Conservation (phyloP, 1,140 invertebrate genomes). For the Trichoplusia ni region DNA sequence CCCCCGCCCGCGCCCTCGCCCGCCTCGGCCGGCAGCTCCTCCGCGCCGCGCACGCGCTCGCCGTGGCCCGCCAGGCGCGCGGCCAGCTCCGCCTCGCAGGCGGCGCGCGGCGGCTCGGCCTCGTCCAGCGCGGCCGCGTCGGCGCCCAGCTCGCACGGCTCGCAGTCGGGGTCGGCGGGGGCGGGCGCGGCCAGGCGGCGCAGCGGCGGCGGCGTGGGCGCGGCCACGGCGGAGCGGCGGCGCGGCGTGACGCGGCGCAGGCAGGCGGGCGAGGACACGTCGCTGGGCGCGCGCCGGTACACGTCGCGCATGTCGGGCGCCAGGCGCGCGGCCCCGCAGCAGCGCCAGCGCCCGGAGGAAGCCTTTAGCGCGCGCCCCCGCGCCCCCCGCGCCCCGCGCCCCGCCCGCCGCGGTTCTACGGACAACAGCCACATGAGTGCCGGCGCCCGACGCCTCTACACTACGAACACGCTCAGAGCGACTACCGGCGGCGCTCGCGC, state of each 20-base stretch:
- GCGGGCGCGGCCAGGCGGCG: slow-evolving; percentile 37
- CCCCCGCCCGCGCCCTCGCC: slow-evolving; percentile 55
- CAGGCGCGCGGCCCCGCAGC: slow-evolving; percentile 63
- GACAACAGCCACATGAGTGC: background rate
- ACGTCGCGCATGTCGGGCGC: slow-evolving; percentile 74
- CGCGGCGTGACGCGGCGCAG: slow-evolving; percentile 75
- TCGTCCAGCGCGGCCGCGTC: slow-evolving; percentile 71
- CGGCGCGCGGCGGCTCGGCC: slow-evolving; percentile 39
- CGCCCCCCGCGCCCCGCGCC: background rate
- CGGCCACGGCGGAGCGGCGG: slow-evolving; percentile 48
- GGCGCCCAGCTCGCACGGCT: slow-evolving; percentile 84
- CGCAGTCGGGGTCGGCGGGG: slow-evolving; percentile 50
- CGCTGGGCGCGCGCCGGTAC: slow-evolving; percentile 73
- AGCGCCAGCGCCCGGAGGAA: slow-evolving; percentile 68
- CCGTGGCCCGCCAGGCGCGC: slow-evolving; percentile 83
- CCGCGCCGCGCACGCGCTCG: slow-evolving; percentile 80
- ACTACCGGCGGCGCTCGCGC: too few species aligned
- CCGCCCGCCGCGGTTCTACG: background rate
- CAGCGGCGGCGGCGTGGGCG: slow-evolving; percentile 47
- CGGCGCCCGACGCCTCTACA: background rate
- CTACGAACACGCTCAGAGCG: too few species aligned
- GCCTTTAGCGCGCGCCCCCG: slow-evolving; percentile 58
- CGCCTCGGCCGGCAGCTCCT: slow-evolving; percentile 83
- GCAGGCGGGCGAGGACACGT: slow-evolving; percentile 72
- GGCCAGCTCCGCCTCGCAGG: slow-evolving; percentile 63